Base-by-base conservation (phyloP, 2,797 vertebrate genomes). In the Chloroceryle inda region DNA sequence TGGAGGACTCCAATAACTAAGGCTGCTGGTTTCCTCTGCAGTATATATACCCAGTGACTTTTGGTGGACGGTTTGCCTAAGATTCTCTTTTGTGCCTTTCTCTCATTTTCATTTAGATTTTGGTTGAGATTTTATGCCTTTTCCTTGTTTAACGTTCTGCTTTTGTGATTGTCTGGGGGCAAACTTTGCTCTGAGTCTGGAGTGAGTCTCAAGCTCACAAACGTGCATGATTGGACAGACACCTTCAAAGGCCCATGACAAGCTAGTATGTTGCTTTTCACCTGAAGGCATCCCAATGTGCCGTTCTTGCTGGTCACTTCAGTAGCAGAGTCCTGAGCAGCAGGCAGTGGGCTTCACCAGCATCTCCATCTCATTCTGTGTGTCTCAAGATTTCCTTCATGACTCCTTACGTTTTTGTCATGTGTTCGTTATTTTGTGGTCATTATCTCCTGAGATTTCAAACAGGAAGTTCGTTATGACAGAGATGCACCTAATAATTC, bases 241-340 rank as follows among this genome's bases (percentile, higher is more conserved):
- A 4, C 23, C 29, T 71, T 62, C 52, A 23, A 0, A 3, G 44
- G 26, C 27, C 35, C 42, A 5, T 40, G 55, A 33, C 21, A 53
- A 66, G 17, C 0, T 9, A 23, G 6, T 7, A 24, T 22, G 42
- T 40, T 2, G 3, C 5, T 74, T 89, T 66, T 89, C 40, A 26
- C 8, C 35, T 1, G 4, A 62, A 35, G 10, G 18, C 1, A 4
- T 37, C 27, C 42, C 42, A 37, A 2, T 45, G 35, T 8, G 8
- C 1, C 3, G 5, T 5, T 55, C 11, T 23, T 76, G 59, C 20
- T 50, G 29, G 40, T n/a, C 23, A 16, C 13, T 63, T 72, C 23
- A 4, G 5, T 10, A 33, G 35, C 49, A 72, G 44, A 64, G 15
- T 31, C 42, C 38, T 53, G 31, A 67, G 26, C 53, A 66, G 58